Evolutionary conservation across 2,797 vertebrate genomes (phyloP), one percentile per base, ranked within the genome.

Genomic region (Schizothorax lantsangensis): DNA sequence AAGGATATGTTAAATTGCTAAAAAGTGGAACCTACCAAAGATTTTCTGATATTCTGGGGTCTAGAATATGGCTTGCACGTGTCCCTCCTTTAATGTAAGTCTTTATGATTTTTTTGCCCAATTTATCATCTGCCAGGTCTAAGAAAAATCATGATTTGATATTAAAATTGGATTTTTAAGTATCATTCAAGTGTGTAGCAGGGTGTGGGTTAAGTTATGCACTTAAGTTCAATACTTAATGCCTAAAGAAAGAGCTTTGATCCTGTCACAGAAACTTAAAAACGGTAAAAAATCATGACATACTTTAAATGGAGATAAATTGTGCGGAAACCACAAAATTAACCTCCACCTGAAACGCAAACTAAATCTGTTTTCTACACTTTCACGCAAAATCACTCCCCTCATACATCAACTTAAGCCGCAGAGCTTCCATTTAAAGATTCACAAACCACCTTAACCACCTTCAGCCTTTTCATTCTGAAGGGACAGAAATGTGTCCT

Each of bases 341-440:
- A 64, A 17, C 40, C 40, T 30, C 12, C 59, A 64, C 78, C 38
- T 45, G 14, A 80, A 80, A 19, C 1, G 14, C 38, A 30, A 15
- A 62, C 54, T 62, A 40, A 45, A 79, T 79, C 38, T 0, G 5
- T 79, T 40, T 79, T 43, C 12, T 26, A 43, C 17, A 45, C 59
- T 30, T 80, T 66, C 78, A 80, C 5, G 15, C 78, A 64, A 80
- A 80, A 80, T 80, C 38, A 64, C 40, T 80, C 40, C 0, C 5
- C 78, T 80, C 78, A 80, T 80, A 47, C 40, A 80, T 80, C 78
- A 80, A 45, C 15, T 64, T 19, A 80, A 64, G 30, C 78, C 40
- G 64, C 78, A 80, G 78, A 64, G 78, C 9, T 80, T 64, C 78
- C n/a, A 64, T 33, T 80, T 80, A 47, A 64, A 80, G 9, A 80